Conservation (phyloP, 1,140 invertebrate genomes). For the Eurosta solidaginis region DNA sequence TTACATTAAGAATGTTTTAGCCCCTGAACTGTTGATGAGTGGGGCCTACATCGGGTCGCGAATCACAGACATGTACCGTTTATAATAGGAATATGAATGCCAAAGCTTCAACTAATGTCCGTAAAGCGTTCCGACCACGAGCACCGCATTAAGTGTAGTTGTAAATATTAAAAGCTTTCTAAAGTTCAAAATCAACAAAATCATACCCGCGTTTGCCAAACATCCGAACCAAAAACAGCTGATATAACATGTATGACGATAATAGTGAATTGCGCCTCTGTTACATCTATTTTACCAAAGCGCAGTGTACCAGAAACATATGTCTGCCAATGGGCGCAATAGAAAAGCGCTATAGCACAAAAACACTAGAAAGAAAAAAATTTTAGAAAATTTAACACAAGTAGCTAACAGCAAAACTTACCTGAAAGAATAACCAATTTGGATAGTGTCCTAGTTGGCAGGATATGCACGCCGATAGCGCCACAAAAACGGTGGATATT, state of each 20-base stretch:
- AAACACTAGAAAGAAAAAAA: constrained; percentile 70
- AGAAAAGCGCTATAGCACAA: constrained; percentile 92
- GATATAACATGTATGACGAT: constrained; percentile 89
- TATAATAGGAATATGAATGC: too few species aligned
- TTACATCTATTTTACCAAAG: constrained; percentile 97
- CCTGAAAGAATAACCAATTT: constrained; percentile 91
- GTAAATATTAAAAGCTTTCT: neutral
- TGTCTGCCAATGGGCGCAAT: constrained; percentile 99
- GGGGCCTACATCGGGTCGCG: too few species aligned
- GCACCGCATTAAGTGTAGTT: neutral
- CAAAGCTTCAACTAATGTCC: too few species aligned
- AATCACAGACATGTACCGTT: too few species aligned
- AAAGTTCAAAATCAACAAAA: constrained; percentile 13
- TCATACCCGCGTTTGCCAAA: constrained; percentile 84
- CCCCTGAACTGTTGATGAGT: too few species aligned
- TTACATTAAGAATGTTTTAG: too few species aligned
- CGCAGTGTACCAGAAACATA: constrained; percentile 93
- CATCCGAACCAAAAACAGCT: constrained; percentile 79
- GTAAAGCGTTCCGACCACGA: too few species aligned
- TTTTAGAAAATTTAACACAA: neutral
- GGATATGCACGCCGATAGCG: constrained; percentile 88
- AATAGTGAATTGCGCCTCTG: constrained; percentile 95
- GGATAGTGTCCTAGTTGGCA: constrained; percentile 90
- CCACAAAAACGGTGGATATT: constrained; percentile 94
- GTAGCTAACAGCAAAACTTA: constrained; percentile 41